A percentile compares a stretch with the other conserved stretches of the same genome.
These are phyloP conservation scores for Troides aeacus DNA, from an alignment of 2,888 invertebrate species.

Conservation along the genomic window DNA sequence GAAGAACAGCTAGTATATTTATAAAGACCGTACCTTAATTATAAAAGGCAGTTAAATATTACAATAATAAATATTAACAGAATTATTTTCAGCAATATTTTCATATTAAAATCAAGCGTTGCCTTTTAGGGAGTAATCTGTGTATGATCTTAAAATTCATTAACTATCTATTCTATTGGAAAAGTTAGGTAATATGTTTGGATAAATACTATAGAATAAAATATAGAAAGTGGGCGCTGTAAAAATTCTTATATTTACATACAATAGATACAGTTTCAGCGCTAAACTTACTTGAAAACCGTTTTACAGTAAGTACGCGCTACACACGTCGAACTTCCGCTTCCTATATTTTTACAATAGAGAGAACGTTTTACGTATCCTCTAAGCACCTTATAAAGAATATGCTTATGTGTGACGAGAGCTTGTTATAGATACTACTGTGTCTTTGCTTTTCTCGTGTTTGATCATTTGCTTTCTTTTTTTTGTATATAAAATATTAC, in stretches of 20 bases:
- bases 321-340: not conserved
- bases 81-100: no score
- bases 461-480: not conserved
- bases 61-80: no score
- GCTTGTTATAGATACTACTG: not conserved
- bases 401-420: not conserved
- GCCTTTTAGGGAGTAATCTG: no score
- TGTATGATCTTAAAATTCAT: no score
- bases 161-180: no score
- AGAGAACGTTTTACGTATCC: not conserved
- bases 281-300: slow-evolving; percentile 4
- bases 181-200: not conserved
- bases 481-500: slow-evolving; percentile 7
- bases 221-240: not conserved
- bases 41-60: no score
- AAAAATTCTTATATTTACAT: not conserved
- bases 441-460: not conserved
- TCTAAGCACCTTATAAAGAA: not conserved
- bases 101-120: no score
- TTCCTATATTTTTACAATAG: not conserved
- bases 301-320: slow-evolving; percentile 1
- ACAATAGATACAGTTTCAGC: slow-evolving; percentile 2
- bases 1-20: no score
- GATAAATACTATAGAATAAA: not conserved
- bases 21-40: no score